Evolutionary conservation across 2,113 vertebrate species (phyloP).

Genomic region (Nibea albiflora): DNA sequence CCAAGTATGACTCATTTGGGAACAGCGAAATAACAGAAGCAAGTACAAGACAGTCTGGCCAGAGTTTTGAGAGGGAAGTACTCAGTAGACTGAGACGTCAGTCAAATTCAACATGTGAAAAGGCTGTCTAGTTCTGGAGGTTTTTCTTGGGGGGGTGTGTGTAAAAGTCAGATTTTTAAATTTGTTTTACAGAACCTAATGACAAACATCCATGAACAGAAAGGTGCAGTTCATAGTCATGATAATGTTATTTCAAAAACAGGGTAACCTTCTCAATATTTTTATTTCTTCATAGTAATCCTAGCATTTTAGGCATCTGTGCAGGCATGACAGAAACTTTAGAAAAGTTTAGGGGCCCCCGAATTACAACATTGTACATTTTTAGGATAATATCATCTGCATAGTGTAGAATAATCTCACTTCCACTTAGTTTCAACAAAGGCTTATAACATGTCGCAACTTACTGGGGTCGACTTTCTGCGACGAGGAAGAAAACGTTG

Average conservation of each 20-base stretch:
- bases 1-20: background rate
- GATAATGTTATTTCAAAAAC: background rate
- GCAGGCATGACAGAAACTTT: background rate
- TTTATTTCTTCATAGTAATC: background rate
- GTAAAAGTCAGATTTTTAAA: too few species aligned
- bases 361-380: background rate
- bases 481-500: conserved; percentile 32
- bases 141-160: too few species aligned
- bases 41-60: background rate
- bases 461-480: conserved; percentile 64
- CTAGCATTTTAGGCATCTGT: background rate
- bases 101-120: background rate
- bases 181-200: background rate
- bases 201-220: background rate
- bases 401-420: background rate
- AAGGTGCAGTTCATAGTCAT: background rate
- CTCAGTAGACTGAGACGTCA: background rate
- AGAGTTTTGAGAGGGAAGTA: background rate
- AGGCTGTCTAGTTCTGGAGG: background rate
- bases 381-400: background rate
- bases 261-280: background rate
- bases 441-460: conserved; percentile 27
- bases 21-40: background rate
- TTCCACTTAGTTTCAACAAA: background rate
- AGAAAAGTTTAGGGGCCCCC: background rate